phyloP scores from a whole-genome alignment of 1,140 invertebrate genomes.

The Papilio glaucus region DNA sequence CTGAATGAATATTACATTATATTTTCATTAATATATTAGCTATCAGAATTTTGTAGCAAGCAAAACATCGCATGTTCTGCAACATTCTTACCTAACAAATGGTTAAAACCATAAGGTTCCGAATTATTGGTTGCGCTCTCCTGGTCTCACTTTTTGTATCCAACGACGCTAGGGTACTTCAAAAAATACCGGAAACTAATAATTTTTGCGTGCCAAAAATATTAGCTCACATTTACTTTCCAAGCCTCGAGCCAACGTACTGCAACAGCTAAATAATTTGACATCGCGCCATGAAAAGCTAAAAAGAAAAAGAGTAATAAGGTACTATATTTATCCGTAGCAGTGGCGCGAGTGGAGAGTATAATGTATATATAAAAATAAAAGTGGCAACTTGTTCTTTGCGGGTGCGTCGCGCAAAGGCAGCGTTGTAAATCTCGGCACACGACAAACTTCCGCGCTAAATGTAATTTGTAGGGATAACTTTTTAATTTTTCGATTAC shows the following conservation, averaged over 20 bases:
- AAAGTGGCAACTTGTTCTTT: background rate
- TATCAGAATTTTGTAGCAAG: too few species aligned
- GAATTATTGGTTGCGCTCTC: too few species aligned
- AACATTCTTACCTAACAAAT: too few species aligned
- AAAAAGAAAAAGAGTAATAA: conserved; percentile 14
- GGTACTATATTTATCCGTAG: conserved; percentile 11
- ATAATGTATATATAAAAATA: background rate
- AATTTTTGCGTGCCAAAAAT: conserved; percentile 10
- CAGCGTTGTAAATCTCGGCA: conserved; percentile 28
- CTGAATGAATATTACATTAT: too few species aligned
- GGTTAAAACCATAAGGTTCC: too few species aligned
- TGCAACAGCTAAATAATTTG: conserved; percentile 9
- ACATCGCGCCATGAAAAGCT: conserved; percentile 18
- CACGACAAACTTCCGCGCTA: conserved; percentile 29
- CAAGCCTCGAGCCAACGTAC: conserved; percentile 6
- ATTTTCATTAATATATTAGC: too few species aligned
- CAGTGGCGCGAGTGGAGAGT: conserved; percentile 8
- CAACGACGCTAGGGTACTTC: background rate
- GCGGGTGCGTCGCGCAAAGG: conserved; percentile 9
- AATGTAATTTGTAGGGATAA: conserved; percentile 37
- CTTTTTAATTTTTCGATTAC: conserved; percentile 39
- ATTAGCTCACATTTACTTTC: conserved; percentile 1
- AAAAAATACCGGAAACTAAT: background rate
- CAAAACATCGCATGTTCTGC: too few species aligned
- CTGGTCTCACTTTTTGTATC: too few species aligned